phyloP scores from a whole-genome alignment of 2,797 vertebrate species.

The Clarias pachynema region DNA sequence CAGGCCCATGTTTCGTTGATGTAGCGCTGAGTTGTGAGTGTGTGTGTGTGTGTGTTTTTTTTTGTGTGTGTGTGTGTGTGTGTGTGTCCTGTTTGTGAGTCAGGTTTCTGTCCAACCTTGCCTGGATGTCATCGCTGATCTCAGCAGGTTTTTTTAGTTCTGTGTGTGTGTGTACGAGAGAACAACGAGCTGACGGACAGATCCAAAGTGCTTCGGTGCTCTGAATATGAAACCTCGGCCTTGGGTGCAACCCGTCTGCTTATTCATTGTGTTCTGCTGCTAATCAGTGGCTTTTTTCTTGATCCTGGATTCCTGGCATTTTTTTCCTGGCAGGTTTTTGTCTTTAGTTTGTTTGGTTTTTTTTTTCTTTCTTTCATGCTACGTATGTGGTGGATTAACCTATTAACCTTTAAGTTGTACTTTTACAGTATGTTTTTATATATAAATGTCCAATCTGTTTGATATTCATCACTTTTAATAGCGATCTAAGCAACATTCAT shows the following conservation, averaged over 20 bases:
- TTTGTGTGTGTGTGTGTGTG: conserved; percentile 11
- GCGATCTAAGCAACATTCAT: not conserved
- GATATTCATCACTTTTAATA: not conserved
- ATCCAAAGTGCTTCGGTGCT: conserved; percentile 28
- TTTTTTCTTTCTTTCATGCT: not conserved
- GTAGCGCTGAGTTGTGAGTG: not conserved
- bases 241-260: conserved; percentile 12
- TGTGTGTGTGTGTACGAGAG: conserved; percentile 17
- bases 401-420: not conserved
- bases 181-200: conserved; percentile 30
- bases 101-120: conserved; percentile 79
- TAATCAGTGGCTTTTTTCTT: conserved; percentile 7
- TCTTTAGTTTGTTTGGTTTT: not conserved
- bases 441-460: not conserved
- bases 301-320: conserved; percentile 1
- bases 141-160: conserved; percentile 63
- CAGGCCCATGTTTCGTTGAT: conserved; percentile 10
- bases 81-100: conserved; percentile 64
- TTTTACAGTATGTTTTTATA: not conserved
- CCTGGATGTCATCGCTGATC: conserved; percentile 72
- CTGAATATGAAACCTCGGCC: conserved; percentile 20
- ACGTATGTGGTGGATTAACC: not conserved
- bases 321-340: not conserved
- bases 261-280: conserved; percentile 9
- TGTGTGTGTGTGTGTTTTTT: conserved; percentile 14